Evolutionary conservation across 2,888 invertebrate genomes (phyloP).

Genomic region (Drosophila kanekoi): DNA sequence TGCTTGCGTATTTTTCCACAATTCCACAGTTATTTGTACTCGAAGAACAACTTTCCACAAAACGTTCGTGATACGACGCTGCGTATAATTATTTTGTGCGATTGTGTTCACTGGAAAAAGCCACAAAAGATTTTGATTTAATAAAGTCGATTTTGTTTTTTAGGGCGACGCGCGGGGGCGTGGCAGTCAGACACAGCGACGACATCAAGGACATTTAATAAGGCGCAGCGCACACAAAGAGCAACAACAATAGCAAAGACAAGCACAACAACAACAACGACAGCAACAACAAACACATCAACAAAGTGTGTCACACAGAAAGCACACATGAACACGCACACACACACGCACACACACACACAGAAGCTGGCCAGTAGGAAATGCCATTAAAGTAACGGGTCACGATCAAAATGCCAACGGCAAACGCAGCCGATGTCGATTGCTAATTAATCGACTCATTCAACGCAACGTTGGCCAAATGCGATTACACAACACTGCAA

Average conservation of each 20-base stretch:
- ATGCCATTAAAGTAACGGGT: constrained; percentile 1
- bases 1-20: constrained; percentile 56
- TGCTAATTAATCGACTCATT: constrained; percentile 42
- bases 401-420: constrained; percentile 39
- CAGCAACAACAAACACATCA: constrained; percentile 24
- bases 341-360: constrained; percentile 8
- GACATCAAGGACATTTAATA: constrained; percentile 78
- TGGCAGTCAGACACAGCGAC: constrained; percentile 74
- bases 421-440: constrained; percentile 39
- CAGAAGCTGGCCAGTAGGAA: neutral
- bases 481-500: constrained; percentile 70
- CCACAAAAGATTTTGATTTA: constrained; percentile 47
- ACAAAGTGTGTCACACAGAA: constrained; percentile 46
- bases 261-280: constrained; percentile 32
- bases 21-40: constrained; percentile 21
- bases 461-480: neutral
- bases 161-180: constrained; percentile 41
- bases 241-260: constrained; percentile 49
- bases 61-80: constrained; percentile 11
- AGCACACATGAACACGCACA: constrained; percentile 9
- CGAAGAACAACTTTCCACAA: constrained; percentile 19
- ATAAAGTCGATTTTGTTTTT: constrained; percentile 25
- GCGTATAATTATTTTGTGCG: constrained; percentile 12
- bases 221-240: constrained; percentile 56
- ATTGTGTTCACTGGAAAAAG: constrained; percentile 18